Evolutionary conservation across 2,888 invertebrate genomes (phyloP).

Genomic region (Dasysyrphus tricinctus): DNA sequence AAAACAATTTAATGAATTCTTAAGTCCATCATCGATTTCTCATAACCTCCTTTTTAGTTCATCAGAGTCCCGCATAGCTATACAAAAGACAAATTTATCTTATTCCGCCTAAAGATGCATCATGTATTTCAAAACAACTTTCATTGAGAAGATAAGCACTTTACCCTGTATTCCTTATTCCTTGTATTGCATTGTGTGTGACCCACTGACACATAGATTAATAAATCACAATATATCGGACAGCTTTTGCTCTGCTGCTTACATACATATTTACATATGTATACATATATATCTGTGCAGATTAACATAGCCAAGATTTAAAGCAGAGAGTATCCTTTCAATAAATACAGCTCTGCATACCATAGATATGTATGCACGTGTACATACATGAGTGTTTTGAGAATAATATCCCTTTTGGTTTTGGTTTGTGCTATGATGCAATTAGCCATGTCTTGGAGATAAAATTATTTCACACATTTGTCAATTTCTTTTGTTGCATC

Average conservation of each 20-base stretch:
- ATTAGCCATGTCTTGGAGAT: slow-evolving; percentile 38
- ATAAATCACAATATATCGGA: slow-evolving; percentile 46
- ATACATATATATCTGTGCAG: neutral
- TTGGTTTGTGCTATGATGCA: slow-evolving; percentile 19
- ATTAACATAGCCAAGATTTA: neutral
- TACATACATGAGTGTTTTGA: neutral
- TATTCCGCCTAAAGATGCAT: slow-evolving; percentile 6
- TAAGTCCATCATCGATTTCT: neutral
- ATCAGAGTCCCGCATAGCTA: neutral
- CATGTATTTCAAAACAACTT: slow-evolving; percentile 30
- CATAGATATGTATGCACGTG: neutral
- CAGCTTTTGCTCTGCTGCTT: neutral
- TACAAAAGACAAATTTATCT: neutral
- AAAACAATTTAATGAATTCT: neutral
- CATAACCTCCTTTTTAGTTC: neutral
- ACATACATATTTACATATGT: too few relatives aligned
- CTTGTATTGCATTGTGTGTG: slow-evolving; percentile 18
- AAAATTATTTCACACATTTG: slow-evolving; percentile 60
- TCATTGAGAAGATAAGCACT: slow-evolving; percentile 35
- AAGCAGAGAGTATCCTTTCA: slow-evolving; percentile 1
- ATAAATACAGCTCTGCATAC: neutral
- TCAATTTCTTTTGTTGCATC: slow-evolving; percentile 57
- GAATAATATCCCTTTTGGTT: slow-evolving; percentile 10
- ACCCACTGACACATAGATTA: slow-evolving; percentile 56
- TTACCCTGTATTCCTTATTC: neutral